A percentile compares a stretch with the other conserved stretches of the same genome.
phyloP scores from a whole-genome alignment of 2,888 invertebrate species.

The Pollenia angustigena region DNA sequence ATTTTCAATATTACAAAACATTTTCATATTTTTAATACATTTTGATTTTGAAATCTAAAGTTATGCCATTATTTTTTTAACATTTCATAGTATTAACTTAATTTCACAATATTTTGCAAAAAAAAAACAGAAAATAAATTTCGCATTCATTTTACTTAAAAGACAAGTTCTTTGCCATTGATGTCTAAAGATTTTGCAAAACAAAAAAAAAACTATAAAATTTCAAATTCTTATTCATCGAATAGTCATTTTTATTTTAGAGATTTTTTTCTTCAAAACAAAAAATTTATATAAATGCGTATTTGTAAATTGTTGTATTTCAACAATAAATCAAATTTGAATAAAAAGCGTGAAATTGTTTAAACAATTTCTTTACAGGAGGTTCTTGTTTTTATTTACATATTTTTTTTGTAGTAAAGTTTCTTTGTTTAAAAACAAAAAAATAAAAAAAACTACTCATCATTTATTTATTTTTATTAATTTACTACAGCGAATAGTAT shows the following conservation, averaged over 20 bases:
- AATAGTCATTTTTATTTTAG: too few relatives aligned
- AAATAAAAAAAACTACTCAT: constrained; percentile 29
- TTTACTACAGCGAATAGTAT: neutral
- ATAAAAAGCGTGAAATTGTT: neutral
- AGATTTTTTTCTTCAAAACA: too few relatives aligned
- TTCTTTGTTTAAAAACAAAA: constrained; percentile 44
- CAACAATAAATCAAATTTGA: too few relatives aligned
- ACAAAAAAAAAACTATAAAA: neutral
- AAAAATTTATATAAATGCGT: too few relatives aligned
- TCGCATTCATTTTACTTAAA: neutral
- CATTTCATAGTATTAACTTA: neutral
- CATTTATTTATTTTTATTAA: constrained; percentile 53
- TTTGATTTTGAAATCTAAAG: too few relatives aligned
- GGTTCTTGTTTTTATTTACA: neutral
- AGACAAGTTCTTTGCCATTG: neutral
- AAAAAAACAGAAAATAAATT: neutral
- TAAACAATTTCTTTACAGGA: constrained; percentile 27
- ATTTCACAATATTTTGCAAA: constrained; percentile 5
- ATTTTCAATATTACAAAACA: too few relatives aligned
- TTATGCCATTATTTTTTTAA: too few relatives aligned
- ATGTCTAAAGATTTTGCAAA: neutral
- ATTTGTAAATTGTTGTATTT: too few relatives aligned
- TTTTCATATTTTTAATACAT: too few relatives aligned
- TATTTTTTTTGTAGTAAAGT: neutral
- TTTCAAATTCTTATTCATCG: neutral